These are phyloP conservation scores for Zoanthus sansibaricus DNA, from an alignment of 92 coral and sea anemone genomes.

Conservation along the genomic window DNA sequence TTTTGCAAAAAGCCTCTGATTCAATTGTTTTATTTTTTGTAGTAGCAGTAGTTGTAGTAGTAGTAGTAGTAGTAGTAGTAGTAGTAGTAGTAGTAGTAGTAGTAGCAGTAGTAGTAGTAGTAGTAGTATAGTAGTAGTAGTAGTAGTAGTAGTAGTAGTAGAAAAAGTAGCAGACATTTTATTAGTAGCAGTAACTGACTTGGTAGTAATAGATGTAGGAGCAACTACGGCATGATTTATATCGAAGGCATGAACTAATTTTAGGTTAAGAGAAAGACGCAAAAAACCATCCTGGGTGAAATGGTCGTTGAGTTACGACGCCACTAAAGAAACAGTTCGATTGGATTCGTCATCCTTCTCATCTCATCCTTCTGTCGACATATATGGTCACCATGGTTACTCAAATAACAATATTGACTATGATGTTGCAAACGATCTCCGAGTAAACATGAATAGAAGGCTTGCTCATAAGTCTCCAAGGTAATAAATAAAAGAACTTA, in stretches of 20 bases:
- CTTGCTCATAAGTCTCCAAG: background rate
- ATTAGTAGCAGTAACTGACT: background rate
- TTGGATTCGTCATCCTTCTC: background rate
- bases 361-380: background rate
- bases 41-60: too few relatives aligned
- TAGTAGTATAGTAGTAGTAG: too few relatives aligned
- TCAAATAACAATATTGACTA: background rate
- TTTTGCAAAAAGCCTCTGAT: too few relatives aligned
- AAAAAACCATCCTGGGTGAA: conserved; percentile 1
- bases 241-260: background rate
- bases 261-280: background rate
- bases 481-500: too few relatives aligned
- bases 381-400: background rate
- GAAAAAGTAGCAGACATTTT: too few relatives aligned
- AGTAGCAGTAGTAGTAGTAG: too few relatives aligned
- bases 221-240: too few relatives aligned
- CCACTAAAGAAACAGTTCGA: background rate
- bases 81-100: too few relatives aligned
- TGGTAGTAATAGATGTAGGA: background rate
- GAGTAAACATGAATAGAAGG: background rate
- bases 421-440: background rate
- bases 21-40: too few relatives aligned
- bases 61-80: too few relatives aligned
- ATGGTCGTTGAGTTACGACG: background rate
- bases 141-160: too few relatives aligned